Evolutionary conservation across 2,113 vertebrate species (phyloP).

Genomic region (Aptenodytes patagonicus): DNA sequence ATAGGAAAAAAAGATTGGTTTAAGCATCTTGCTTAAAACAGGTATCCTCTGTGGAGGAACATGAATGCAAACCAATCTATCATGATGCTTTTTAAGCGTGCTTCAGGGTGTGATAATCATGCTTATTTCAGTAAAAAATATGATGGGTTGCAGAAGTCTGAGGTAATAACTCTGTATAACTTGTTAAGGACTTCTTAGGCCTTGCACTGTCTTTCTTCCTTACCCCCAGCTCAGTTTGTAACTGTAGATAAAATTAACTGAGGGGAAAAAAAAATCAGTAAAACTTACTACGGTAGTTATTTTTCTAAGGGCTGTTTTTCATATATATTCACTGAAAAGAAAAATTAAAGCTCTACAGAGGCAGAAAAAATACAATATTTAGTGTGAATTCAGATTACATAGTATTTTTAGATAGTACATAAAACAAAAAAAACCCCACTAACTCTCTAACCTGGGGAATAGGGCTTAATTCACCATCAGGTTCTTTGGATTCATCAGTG

Average conservation of each 20-base stretch:
- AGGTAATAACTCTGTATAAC: background rate
- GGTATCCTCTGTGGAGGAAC: background rate
- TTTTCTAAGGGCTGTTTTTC: background rate
- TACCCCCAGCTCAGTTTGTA: background rate
- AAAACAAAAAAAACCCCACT: background rate
- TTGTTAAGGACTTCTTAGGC: background rate
- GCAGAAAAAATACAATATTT: background rate
- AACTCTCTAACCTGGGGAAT: background rate
- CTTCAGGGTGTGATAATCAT: background rate
- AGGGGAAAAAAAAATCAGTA: no score
- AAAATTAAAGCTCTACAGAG: background rate
- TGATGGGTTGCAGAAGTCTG: background rate
- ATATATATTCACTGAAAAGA: background rate
- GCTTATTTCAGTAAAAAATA: conserved; percentile 9
- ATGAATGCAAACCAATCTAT: background rate
- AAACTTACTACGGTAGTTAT: background rate
- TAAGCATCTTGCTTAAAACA: background rate
- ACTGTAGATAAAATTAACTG: background rate
- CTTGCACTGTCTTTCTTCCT: background rate
- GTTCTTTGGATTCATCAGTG: background rate
- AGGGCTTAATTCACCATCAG: background rate
- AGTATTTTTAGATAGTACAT: background rate
- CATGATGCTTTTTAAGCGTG: background rate
- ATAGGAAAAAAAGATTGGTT: background rate
- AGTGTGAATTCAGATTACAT: background rate